These are phyloP conservation scores for Oxyruncus cristatus DNA, from an alignment of 2,113 vertebrate species.

Conservation along the genomic window DNA sequence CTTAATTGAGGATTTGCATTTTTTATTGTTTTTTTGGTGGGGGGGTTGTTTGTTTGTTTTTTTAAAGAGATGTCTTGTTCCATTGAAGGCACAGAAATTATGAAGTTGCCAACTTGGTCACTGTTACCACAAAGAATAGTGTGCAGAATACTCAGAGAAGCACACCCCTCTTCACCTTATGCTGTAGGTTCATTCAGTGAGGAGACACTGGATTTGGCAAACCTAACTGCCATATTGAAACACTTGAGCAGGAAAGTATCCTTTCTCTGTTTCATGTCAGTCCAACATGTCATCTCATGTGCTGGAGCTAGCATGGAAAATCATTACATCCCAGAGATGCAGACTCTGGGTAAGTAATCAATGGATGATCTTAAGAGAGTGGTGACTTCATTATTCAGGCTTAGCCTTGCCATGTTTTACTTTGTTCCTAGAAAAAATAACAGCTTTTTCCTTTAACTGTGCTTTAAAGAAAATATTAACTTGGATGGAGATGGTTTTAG, in stretches of 20 bases:
- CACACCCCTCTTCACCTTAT: not conserved
- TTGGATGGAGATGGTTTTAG: not conserved
- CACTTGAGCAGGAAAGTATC: not conserved
- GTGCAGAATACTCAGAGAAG: not conserved
- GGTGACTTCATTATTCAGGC: not conserved
- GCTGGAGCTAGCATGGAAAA: not conserved
- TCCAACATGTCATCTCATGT: not conserved
- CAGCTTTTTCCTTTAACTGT: not conserved
- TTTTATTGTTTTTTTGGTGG: not conserved
- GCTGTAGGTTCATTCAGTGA: not conserved
- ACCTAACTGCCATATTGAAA: not conserved
- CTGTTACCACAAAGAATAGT: not conserved
- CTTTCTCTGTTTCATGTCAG: not conserved
- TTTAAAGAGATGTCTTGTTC: not conserved
- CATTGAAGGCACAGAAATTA: not conserved
- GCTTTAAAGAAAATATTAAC: not conserved
- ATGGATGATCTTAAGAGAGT: not conserved
- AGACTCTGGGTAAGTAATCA: conserved; percentile 16
- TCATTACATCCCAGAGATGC: not conserved
- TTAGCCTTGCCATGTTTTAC: not conserved
- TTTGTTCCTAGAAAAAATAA: not conserved
- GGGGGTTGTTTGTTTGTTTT: not conserved
- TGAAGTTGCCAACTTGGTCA: not conserved
- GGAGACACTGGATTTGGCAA: not conserved
- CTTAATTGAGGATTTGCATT: not conserved